A percentile compares a stretch with the other conserved stretches of the same genome.
Evolutionary conservation across 1,140 invertebrate species (phyloP).

Genomic region (Eumaeus atala): DNA sequence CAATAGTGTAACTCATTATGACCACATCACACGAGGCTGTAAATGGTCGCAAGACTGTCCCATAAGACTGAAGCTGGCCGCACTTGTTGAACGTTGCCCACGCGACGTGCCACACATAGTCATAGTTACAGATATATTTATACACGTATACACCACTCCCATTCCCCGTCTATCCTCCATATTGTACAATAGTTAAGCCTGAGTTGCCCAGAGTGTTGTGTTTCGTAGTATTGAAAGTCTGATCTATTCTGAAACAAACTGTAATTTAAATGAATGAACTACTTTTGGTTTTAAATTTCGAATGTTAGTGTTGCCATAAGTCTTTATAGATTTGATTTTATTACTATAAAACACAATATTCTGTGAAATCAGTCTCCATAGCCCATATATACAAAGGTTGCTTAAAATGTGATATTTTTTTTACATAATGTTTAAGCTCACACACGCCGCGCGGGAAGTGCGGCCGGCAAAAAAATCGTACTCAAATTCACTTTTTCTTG

Average conservation of each 20-base stretch:
- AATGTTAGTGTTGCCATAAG: no score
- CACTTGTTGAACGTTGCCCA: conserved; percentile 41
- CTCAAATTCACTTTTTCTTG: conserved; percentile 30
- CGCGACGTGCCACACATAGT: conserved; percentile 42
- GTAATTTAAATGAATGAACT: no score
- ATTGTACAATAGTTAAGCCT: conserved; percentile 62
- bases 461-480: conserved; percentile 25
- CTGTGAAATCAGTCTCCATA: conserved; percentile 46
- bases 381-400: conserved; percentile 66
- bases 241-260: no score
- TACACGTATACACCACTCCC: conserved; percentile 49
- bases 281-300: background rate
- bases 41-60: conserved; percentile 22
- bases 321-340: no score
- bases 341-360: conserved; percentile 33
- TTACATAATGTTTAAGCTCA: conserved; percentile 36
- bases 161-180: conserved; percentile 50
- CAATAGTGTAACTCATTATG: background rate
- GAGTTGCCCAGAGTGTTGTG: conserved; percentile 33
- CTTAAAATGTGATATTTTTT: conserved; percentile 62
- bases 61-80: conserved; percentile 58
- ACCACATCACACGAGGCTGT: background rate
- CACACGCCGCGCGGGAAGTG: conserved; percentile 40
- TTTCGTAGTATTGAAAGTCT: conserved; percentile 26
- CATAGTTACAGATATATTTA: conserved; percentile 63